These are phyloP conservation scores for human DNA, from an alignment of 2,113 vertebrate genomes.

Conservation along the genomic window DNA sequence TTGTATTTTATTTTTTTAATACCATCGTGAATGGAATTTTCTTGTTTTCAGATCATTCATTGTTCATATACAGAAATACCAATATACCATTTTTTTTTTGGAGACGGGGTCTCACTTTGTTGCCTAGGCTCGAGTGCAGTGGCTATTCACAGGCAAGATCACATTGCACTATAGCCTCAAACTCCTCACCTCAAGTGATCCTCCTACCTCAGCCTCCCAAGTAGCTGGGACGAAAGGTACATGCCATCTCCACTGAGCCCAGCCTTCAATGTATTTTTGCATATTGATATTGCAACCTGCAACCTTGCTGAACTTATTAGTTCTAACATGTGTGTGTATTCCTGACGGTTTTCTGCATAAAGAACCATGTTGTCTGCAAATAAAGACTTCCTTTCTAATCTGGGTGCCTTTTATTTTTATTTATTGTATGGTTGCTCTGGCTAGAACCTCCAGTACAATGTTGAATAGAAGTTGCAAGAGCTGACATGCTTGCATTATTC, in stretches of 20 bases:
- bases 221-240: background rate
- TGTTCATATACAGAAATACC: background rate
- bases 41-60: background rate
- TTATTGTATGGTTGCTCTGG: background rate
- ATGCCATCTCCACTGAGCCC: background rate
- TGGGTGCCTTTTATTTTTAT: background rate
- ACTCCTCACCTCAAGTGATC: no score
- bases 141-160: no score
- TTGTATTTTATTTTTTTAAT: background rate
- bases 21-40: background rate
- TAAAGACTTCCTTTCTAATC: background rate
- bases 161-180: no score
- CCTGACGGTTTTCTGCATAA: background rate
- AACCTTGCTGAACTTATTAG: background rate
- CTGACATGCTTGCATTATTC: background rate
- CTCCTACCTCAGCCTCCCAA: background rate
- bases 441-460: background rate
- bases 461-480: constrained; percentile 7
- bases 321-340: background rate
- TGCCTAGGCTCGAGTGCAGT: no score
- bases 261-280: background rate
- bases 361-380: background rate
- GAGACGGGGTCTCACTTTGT: background rate
- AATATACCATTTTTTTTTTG: background rate
- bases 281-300: background rate